phyloP scores from a whole-genome alignment of 2,888 invertebrate species.

The Auanema freiburgensis region DNA sequence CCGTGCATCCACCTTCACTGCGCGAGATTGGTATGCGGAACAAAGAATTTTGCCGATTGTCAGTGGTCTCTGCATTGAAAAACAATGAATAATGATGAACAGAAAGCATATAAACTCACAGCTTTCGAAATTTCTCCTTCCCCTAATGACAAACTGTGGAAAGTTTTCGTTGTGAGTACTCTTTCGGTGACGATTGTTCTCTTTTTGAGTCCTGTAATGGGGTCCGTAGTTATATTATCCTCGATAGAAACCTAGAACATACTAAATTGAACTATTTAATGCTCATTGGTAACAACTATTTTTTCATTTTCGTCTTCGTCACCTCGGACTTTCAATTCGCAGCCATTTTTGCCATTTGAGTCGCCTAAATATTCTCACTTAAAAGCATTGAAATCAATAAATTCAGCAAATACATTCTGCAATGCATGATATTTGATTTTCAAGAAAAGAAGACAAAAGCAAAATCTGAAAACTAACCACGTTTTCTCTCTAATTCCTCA shows the following conservation, averaged over 20 bases:
- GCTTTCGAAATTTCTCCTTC: too few relatives aligned
- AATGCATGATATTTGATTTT: too few relatives aligned
- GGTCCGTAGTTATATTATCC: conserved; percentile 51
- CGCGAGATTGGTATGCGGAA: conserved; percentile 53
- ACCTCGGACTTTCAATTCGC: neutral
- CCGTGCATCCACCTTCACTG: conserved; percentile 41
- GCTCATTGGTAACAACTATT: conserved; percentile 9
- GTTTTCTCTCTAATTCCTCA: conserved; percentile 51
- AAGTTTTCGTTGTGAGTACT: conserved; percentile 52
- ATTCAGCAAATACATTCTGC: too few relatives aligned
- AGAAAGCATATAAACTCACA: neutral
- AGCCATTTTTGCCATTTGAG: too few relatives aligned
- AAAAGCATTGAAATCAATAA: too few relatives aligned
- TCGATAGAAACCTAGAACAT: conserved; percentile 43
- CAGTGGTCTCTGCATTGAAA: conserved; percentile 7
- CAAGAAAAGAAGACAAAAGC: neutral
- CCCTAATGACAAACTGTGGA: conserved; percentile 37
- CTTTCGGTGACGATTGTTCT: conserved; percentile 57
- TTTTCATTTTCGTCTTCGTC: conserved; percentile 27
- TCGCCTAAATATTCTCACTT: too few relatives aligned
- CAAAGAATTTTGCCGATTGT: conserved; percentile 24
- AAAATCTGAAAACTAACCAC: conserved; percentile 10
- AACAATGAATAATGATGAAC: neutral
- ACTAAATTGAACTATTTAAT: neutral
- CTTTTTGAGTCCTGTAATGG: conserved; percentile 53